Evolutionary conservation across 2,113 vertebrate genomes (phyloP), one percentile per base, ranked within the genome.

Genomic region (Notarius lentiginosus): DNA sequence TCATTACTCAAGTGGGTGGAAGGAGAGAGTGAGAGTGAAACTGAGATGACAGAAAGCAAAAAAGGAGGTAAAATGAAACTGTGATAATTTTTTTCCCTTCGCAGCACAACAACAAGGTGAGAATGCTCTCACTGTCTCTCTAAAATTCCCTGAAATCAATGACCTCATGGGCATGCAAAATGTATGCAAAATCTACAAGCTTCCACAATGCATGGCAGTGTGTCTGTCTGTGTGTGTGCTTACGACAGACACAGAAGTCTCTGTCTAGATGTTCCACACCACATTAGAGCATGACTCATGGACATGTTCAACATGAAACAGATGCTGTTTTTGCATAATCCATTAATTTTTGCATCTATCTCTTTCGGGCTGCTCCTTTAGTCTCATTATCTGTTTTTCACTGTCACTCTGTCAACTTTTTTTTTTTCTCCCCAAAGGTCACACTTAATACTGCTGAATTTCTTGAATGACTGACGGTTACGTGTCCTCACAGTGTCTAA

Each of bases 161-260:
- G 66, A 86, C 80, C 73, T 86, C 79, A 84, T 88, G 82, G 72
- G 79, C 75, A 92, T 92, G 90, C 75, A 91, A 85, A 91, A 82
- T 86, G 53, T 87, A 92, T 91, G 89, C 88, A 92, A 93, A 92
- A 89, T 51, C 77, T 51, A 47, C 12, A 27, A 83, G 24, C 30
- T 7, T 84, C 73, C 81, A 88, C 89, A 89, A 88, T 90, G 83
- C 24, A 68, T 11, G 11, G 75, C 72, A 84, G 75, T 87, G 63
- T 86, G 22, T 90, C 12, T 49, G 61, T 56, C 27, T 60, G 20
- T 51, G 7, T 61, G 49, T 73, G 84, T 87, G 27, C 76, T 47
- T 68, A 70, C 7, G 14, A 77, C 58, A 85, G 55, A 88, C 89
- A 90, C 68, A 88, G 88, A 86, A 56, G 51, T 51, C 79, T 86